Percentiles rank a stretch among this genome's conserved stretches.
Evolutionary conservation across 2,888 invertebrate genomes (phyloP).

Genomic region (Sesamia inferens): DNA sequence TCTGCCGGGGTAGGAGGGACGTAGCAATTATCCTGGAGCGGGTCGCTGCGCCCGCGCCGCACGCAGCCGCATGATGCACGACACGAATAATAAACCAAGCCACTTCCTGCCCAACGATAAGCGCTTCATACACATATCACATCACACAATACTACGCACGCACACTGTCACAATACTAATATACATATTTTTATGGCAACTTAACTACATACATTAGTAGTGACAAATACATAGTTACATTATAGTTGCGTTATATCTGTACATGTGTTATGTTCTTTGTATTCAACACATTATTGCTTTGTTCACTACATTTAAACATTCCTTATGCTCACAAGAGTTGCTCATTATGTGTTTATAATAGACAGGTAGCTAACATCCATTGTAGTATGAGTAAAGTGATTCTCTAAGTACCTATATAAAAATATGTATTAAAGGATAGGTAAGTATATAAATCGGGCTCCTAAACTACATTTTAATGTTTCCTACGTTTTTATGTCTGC

Average conservation of each 20-base stretch:
- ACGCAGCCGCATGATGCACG: conserved; percentile 86
- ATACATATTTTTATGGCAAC: conserved; percentile 68
- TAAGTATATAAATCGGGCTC: conserved; percentile 20
- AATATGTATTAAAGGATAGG: conserved; percentile 8
- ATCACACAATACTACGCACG: conserved; percentile 73
- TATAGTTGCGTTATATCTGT: conserved; percentile 53
- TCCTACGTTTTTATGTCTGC: conserved; percentile 12
- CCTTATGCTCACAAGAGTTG: conserved; percentile 35
- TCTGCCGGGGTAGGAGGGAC: conserved; percentile 60
- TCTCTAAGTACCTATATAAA: conserved; percentile 5
- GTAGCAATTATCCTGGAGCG: conserved; percentile 82
- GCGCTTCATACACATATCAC: conserved; percentile 80
- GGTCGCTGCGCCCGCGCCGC: conserved; percentile 71
- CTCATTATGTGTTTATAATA: conserved; percentile 37
- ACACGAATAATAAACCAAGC: conserved; percentile 89
- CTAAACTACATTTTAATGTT: conserved; percentile 3
- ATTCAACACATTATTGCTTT: conserved; percentile 62
- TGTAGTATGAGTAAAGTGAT: conserved; percentile 12
- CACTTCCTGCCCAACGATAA: conserved; percentile 89
- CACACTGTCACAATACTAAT: conserved; percentile 62
- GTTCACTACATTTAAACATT: conserved; percentile 61
- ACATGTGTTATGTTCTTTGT: conserved; percentile 62
- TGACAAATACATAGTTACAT: conserved; percentile 60
- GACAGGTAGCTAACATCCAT: conserved; percentile 24
- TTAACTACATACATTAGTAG: conserved; percentile 61